Evolutionary conservation across 2,888 invertebrate species (phyloP), one percentile per base, ranked within the genome.

Genomic region (Sphecodes monilicornis): DNA sequence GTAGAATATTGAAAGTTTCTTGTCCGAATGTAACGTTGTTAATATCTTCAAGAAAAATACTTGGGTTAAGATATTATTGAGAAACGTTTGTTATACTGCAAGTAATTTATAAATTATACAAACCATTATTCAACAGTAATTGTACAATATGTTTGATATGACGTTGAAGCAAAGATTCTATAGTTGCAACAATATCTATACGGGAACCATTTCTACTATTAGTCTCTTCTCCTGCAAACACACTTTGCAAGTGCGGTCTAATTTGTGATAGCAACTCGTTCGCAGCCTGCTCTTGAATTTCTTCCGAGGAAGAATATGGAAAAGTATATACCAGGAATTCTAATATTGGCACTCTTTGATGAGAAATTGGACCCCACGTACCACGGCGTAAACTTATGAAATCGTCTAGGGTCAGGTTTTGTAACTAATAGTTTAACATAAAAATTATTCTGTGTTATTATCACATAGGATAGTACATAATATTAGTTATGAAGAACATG

Each of bases 271-370:
- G 79, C 2, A 94, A 29, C 72, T 90, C 89, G 4, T 91, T 90
- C 0, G 88, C 84, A 5, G 87, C 86, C 78, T 82, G 90, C 41
- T 91, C 91, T 68, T 86, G 87, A 69, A 91, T 72, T 70, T n/a
- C 88, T 46, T 81, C 84, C 6, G 82, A 50, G 32, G 81, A 46
- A 32, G 84, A 54, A 41, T 90, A 80, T 29, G 91, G 90, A 43
- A 92, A 93, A 41, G 87, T 87, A 41, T 80, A 68, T 73, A 89
- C 90, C 11, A 93, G 76, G 36, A 91, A 92, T 75, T 91, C 91
- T 43, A 90, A 89, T 10, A 93, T 54, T 26, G 91, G 91, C 78
- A 86, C 84, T 68, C 93, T 89, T 29, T 93, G 86, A 60, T 72
- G 86, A 11, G 88, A 74, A n/a, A 93, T 76, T 1, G 91, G 90